Conservation (phyloP, 2,113 vertebrate species). For the Athene noctua region DNA sequence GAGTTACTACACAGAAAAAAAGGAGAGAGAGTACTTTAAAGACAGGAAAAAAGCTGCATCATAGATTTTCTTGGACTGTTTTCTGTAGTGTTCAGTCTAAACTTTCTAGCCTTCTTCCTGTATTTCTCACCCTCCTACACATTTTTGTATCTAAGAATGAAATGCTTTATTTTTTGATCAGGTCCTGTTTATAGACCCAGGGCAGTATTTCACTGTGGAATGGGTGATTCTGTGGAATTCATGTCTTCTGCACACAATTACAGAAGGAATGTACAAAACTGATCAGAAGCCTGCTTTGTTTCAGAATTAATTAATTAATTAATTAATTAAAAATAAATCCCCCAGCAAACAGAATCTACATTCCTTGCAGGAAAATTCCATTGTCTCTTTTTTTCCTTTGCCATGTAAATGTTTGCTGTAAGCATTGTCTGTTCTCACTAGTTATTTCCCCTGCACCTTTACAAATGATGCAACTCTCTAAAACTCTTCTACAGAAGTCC, state of each 20-base stretch:
- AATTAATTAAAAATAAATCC: too few species aligned
- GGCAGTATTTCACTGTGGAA: not conserved
- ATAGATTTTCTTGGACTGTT: not conserved
- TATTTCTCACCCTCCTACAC: not conserved
- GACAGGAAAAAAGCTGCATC: not conserved
- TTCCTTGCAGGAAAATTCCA: not conserved
- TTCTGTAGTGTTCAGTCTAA: not conserved
- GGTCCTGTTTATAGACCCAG: not conserved
- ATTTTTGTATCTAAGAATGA: not conserved
- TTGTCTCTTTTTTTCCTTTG: not conserved
- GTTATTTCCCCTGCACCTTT: not conserved
- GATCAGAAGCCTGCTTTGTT: not conserved
- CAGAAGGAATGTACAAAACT: not conserved
- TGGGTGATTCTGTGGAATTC: not conserved
- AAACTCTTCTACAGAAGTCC: not conserved
- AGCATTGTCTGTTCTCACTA: not conserved
- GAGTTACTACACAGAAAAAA: not conserved
- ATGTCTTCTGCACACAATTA: not conserved
- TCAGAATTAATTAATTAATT: not conserved
- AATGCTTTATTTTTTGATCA: not conserved
- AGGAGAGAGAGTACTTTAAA: not conserved
- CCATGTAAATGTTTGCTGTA: not conserved
- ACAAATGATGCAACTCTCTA: not conserved
- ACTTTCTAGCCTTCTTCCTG: not conserved
- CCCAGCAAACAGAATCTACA: not conserved